Evolutionary conservation across 2,797 vertebrate species (phyloP).

Genomic region (Typhlichthys subterraneus): DNA sequence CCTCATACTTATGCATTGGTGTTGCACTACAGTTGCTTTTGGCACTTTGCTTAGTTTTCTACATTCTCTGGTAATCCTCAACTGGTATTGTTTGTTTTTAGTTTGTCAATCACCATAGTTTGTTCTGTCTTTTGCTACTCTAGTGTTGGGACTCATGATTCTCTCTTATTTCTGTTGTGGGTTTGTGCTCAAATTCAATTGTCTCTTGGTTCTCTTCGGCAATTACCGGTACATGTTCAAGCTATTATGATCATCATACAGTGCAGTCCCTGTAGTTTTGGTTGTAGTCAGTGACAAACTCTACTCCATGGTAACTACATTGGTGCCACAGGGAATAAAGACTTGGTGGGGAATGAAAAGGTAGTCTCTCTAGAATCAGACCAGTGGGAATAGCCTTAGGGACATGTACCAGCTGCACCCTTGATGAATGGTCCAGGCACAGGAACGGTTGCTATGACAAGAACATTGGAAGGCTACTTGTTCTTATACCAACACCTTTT

Average conservation of each 20-base stretch:
- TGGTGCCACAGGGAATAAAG: constrained; percentile 17
- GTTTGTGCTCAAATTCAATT: too few species aligned
- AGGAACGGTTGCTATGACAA: constrained; percentile 64
- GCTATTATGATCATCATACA: constrained; percentile 15
- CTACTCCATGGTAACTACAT: constrained; percentile 9
- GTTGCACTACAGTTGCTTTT: too few species aligned
- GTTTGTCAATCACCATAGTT: too few species aligned
- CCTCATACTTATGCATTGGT: too few species aligned
- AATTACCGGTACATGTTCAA: neutral
- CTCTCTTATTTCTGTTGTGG: too few species aligned
- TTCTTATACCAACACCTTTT: too few species aligned
- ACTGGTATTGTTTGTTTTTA: too few species aligned
- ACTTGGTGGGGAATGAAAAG: neutral
- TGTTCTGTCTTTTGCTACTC: too few species aligned
- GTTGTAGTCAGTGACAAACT: constrained; percentile 10
- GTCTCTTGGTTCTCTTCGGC: too few species aligned
- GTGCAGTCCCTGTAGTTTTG: constrained; percentile 28
- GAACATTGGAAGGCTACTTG: constrained; percentile 19
- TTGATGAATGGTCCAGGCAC: constrained; percentile 44
- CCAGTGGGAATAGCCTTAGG: constrained; percentile 44
- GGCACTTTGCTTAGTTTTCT: too few species aligned
- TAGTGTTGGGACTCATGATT: too few species aligned
- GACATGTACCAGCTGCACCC: constrained; percentile 62
- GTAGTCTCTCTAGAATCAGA: constrained; percentile 32
- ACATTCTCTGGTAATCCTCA: too few species aligned